Base-by-base conservation (phyloP, 2,888 invertebrate genomes). In the Rapana venosa region DNA sequence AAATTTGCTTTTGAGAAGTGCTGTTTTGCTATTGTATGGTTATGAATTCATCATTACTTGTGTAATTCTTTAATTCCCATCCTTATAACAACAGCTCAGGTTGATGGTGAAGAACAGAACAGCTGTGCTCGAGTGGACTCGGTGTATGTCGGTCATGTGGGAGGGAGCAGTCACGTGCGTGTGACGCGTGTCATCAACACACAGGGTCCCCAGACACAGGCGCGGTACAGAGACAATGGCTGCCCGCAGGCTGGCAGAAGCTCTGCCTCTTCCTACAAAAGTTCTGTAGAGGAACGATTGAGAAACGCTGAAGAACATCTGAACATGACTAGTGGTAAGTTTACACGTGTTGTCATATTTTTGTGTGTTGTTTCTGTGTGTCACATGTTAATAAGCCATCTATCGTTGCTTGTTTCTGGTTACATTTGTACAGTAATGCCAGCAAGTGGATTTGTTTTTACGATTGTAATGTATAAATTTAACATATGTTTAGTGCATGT, bases 121-220 rank as follows among this genome's bases (percentile, higher is more conserved):
- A 93, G 93, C 0, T 98, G 98, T 96, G 98, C 98, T 0, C 96
- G 98, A 94, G 97, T 98, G 26, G 97, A 98, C 95, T 97, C 98
- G 79, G 97, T 97, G 92, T 97, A 98, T 91, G 97, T 97, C 6
- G 97, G 97, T 92, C 97, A 97, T 88, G 97, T 97, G 93, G 98
- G 97, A 94, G 97, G 97, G 0, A 98, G 97, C 95, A 97, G 98
- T 92, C 98, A 98, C 96, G 97, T 98, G 90, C 97, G 97, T 97
- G 93, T 95, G 70, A 94, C 93, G 56, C 89, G 93, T 88, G 94
- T 95, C 1, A 93, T 94, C 17, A 95, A 95, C 89, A 85, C 93
- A 91, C 97, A 97, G 87, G 95, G 95, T 26, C 95, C 95, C 30
- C 95, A 95, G 91, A 94, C 94, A n/a, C 86, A 86, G 86, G 20